Conservation (phyloP, 2,888 invertebrate genomes). For the Trichacis sp. region DNA sequence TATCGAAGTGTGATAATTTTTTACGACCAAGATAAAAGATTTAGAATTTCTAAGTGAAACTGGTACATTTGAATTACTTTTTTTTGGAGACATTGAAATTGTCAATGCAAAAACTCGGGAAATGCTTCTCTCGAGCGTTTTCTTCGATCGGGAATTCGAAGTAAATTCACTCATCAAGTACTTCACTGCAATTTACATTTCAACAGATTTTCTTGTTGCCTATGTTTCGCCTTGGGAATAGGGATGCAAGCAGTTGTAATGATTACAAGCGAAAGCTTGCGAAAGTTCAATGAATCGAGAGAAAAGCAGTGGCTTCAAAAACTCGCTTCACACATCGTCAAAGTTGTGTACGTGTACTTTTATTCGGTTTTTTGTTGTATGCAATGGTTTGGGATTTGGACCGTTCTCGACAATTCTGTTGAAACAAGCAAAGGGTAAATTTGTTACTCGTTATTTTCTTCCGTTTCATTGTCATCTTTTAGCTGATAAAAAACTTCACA, state of each 20-base stretch:
- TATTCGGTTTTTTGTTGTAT: slow-evolving; percentile 70
- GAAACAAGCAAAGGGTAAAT: slow-evolving; percentile 45
- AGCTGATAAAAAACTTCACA: too few species aligned
- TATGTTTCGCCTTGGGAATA: slow-evolving; percentile 23
- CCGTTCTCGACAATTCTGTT: slow-evolving; percentile 59
- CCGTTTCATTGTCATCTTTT: slow-evolving; percentile 1
- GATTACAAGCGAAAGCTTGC: slow-evolving; percentile 31
- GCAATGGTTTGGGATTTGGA: slow-evolving; percentile 73
- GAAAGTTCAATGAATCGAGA: slow-evolving; percentile 41
- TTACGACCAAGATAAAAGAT: too few species aligned
- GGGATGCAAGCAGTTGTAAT: slow-evolving; percentile 31
- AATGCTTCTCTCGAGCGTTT: too few species aligned
- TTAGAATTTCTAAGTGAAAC: too few species aligned
- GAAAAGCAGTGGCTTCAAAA: slow-evolving; percentile 26
- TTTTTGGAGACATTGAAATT: too few species aligned
- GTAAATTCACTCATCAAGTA: not conserved
- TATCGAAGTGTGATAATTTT: too few species aligned
- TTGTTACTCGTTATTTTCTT: slow-evolving; percentile 27
- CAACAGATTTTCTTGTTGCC: slow-evolving; percentile 24
- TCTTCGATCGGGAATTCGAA: too few species aligned
- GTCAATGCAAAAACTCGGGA: too few species aligned
- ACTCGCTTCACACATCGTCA: slow-evolving; percentile 45
- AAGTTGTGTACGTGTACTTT: slow-evolving; percentile 69
- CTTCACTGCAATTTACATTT: slow-evolving; percentile 31
- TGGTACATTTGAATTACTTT: too few species aligned